phyloP scores from a whole-genome alignment of 2,797 vertebrate species.

The Myiotriccus ornatus region DNA sequence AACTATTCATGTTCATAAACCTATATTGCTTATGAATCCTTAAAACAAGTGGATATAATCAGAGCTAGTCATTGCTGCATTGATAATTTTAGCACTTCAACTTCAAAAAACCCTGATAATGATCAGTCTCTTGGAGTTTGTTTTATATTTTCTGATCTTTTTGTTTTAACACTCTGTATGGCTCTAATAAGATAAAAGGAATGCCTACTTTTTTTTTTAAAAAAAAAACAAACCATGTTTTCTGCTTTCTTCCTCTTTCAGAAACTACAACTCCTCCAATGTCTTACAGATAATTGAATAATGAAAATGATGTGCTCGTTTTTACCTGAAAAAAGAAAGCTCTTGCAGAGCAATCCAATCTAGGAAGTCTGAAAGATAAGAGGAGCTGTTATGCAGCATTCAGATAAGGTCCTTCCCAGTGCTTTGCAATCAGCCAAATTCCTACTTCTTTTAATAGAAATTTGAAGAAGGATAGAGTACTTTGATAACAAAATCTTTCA shows the following conservation, averaged over 20 bases:
- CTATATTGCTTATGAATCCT: not conserved
- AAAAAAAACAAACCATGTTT: not conserved
- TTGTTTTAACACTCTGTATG: constrained; percentile 18
- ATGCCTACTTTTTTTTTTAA: not conserved
- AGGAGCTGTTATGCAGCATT: not conserved
- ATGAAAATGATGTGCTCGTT: not conserved
- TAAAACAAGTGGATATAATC: constrained; percentile 2
- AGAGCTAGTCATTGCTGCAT: not conserved
- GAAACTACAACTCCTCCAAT: not conserved
- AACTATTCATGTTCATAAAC: not conserved
- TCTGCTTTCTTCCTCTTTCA: not conserved
- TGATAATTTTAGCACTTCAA: constrained; percentile 1
- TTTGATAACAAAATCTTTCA: not conserved
- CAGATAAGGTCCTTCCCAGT: not conserved
- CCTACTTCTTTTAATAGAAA: not conserved
- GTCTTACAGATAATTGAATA: not conserved
- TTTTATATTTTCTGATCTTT: constrained; percentile 5
- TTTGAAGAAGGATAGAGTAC: not conserved
- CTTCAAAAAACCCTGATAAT: not conserved
- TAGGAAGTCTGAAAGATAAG: not conserved
- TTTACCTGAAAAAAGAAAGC: not conserved
- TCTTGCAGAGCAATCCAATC: not conserved
- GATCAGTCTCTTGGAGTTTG: constrained; percentile 9
- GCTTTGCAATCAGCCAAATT: not conserved
- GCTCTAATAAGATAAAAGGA: constrained; percentile 15